A percentile compares a stretch with the other conserved stretches of the same genome.
Conservation (phyloP, 2,113 vertebrate species). For the Arizona elegans region DNA sequence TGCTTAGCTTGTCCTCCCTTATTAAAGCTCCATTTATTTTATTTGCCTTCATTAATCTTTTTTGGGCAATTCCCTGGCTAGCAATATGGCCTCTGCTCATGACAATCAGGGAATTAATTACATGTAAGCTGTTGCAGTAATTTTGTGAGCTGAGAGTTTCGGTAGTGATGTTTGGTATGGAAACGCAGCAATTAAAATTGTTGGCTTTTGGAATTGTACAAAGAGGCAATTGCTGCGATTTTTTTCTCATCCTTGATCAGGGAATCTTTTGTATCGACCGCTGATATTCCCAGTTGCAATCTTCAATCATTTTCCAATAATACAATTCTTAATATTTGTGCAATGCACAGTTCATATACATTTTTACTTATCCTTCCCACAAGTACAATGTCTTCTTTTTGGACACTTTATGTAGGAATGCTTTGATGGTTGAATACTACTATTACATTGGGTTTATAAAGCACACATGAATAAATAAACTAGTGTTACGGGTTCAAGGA, state of each 20-base stretch:
- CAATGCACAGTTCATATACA: not conserved
- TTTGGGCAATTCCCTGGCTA: conserved; percentile 49
- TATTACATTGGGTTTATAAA: not conserved
- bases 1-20: conserved; percentile 56
- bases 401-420: not conserved
- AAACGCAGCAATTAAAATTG: conserved; percentile 30
- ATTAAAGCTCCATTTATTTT: conserved; percentile 67
- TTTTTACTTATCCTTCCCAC: not conserved
- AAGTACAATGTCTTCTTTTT: not conserved
- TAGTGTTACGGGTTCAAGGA: not conserved
- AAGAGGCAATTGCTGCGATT: not conserved
- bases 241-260: not conserved
- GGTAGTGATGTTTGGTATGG: conserved; percentile 33
- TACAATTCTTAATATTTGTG: not conserved
- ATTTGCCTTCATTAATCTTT: conserved; percentile 65
- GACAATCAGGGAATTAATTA: conserved; percentile 53
- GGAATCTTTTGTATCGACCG: not conserved
- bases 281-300: not conserved
- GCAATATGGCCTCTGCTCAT: conserved; percentile 46
- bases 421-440: not conserved
- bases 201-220: conserved; percentile 18
- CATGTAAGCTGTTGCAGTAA: conserved; percentile 43
- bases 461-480: not conserved
- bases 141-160: conserved; percentile 34
- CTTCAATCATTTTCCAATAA: not conserved